Percentiles rank a stretch among this genome's conserved stretches.
Evolutionary conservation across 2,113 vertebrate genomes (phyloP).

Genomic region (Hipposideros armiger): DNA sequence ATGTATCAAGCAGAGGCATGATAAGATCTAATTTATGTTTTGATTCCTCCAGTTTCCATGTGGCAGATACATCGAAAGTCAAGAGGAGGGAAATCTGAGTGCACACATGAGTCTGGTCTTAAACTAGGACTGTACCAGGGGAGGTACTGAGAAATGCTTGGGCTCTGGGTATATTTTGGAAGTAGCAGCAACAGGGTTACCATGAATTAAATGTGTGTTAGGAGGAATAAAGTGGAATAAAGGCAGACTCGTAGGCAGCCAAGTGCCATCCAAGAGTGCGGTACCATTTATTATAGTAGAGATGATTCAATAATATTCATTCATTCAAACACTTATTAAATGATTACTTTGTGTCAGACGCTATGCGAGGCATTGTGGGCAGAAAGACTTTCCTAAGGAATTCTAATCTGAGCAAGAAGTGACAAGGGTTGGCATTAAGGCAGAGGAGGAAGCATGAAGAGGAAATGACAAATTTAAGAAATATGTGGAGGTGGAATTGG

Average conservation of each 20-base stretch:
- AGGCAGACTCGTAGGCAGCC: neutral
- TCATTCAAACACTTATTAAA: conserved; percentile 51
- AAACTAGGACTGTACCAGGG: neutral
- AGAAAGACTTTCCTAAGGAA: neutral
- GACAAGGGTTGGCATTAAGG: neutral
- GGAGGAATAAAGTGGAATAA: neutral
- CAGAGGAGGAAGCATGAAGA: conserved; percentile 49
- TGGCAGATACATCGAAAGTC: neutral
- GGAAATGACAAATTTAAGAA: conserved; percentile 74
- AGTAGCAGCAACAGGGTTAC: neutral
- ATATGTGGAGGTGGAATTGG: conserved; percentile 38
- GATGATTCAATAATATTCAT: neutral
- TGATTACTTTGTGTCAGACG: conserved; percentile 32
- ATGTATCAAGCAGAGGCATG: neutral
- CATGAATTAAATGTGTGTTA: neutral
- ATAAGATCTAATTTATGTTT: neutral
- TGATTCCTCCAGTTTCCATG: neutral
- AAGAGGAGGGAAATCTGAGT: neutral
- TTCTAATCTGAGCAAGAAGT: conserved; percentile 63
- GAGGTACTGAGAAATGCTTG: neutral
- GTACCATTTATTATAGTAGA: neutral
- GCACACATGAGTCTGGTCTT: neutral
- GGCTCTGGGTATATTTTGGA: neutral
- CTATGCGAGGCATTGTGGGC: neutral
- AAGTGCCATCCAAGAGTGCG: neutral